phyloP scores from a whole-genome alignment of 2,797 vertebrate species.

The Spinus olivaceus region DNA sequence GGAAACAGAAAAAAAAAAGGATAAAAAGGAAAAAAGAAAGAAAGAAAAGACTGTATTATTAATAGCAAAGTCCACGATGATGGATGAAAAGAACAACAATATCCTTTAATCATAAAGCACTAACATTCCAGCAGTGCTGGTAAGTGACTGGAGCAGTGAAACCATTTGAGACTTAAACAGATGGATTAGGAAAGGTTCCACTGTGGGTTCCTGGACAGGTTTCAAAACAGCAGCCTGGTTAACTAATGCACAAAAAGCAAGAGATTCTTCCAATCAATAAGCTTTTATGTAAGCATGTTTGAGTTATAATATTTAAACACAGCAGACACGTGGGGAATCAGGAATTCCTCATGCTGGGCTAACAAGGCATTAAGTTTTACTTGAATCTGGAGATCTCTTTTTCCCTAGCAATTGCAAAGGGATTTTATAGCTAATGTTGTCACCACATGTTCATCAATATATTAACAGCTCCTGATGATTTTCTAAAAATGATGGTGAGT shows the following conservation, averaged over 20 bases:
- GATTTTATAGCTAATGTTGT: constrained; percentile 7
- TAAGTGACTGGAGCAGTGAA: constrained; percentile 67
- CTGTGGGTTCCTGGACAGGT: constrained; percentile 69
- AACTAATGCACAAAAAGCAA: constrained; percentile 73
- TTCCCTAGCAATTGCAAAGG: neutral
- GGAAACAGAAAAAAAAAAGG: neutral
- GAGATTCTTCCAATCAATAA: constrained; percentile 70
- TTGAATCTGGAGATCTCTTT: neutral
- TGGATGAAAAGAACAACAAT: constrained; percentile 71
- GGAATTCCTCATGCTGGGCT: constrained; percentile 35
- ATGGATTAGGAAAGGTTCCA: constrained; percentile 71
- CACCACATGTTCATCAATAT: constrained; percentile 18
- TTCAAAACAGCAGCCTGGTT: constrained; percentile 73
- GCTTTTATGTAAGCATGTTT: constrained; percentile 68
- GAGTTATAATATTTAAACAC: constrained; percentile 66
- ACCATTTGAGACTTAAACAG: constrained; percentile 73
- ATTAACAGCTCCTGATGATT: neutral
- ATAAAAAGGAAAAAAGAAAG: neutral
- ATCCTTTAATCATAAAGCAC: constrained; percentile 73
- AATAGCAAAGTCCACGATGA: constrained; percentile 69
- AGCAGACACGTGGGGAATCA: constrained; percentile 49
- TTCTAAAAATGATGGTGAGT: neutral
- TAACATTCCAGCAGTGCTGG: constrained; percentile 69
- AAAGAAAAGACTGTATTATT: constrained; percentile 34
- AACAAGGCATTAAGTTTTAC: constrained; percentile 43